Base-by-base conservation (phyloP, 1,140 invertebrate genomes). In the Asobara japonica region DNA sequence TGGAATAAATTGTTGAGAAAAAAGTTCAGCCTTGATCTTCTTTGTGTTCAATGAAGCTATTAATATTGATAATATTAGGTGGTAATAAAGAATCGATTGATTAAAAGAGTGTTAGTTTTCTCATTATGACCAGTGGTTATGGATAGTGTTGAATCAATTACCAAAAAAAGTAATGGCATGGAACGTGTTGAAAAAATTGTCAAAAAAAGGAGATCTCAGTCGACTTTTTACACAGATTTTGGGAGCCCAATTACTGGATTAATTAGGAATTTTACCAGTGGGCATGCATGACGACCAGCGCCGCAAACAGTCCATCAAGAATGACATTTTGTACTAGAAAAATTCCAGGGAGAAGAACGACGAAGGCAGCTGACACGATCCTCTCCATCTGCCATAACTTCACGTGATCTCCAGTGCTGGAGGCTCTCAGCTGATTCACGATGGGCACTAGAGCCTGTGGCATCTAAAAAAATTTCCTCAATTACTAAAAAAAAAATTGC, bases 191-290 rank as follows among this genome's bases (percentile, higher is more conserved):
- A n/a, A 33, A 33, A 33, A 33, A 33, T 33, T 11, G 31, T 33
- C 31, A 33, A 33, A 33, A 33, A 6, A 11, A 33, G 31, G 31
- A 33, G 4, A 6, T 45, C n/a, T 13, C n/a, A 7, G 2, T n/a
- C 18, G 41, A 11, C 2, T 16, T 18, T 45, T 16, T 45, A 2
- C 2, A 45, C n/a, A 45, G n/a, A n/a, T n/a, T n/a, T n/a, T n/a
- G n/a, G n/a, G n/a, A n/a, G n/a, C n/a, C n/a, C n/a, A n/a, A n/a
- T n/a, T n/a, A n/a, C 5, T 36, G 31, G 31, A 36, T 36, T 5
- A 36, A 45, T n/a, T n/a, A n/a, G n/a, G n/a, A n/a, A n/a, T n/a
- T 77, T 88, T 88, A 92, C 94, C 94, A 95, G 83, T 95, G 93
- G 30, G 90, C 88, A 83, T 95, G 94, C 72, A 92, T 88, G 0